These are phyloP conservation scores for Henricia sp. DNA, from an alignment of 53 echinoderm and acorn worm genomes.

Conservation along the genomic window DNA sequence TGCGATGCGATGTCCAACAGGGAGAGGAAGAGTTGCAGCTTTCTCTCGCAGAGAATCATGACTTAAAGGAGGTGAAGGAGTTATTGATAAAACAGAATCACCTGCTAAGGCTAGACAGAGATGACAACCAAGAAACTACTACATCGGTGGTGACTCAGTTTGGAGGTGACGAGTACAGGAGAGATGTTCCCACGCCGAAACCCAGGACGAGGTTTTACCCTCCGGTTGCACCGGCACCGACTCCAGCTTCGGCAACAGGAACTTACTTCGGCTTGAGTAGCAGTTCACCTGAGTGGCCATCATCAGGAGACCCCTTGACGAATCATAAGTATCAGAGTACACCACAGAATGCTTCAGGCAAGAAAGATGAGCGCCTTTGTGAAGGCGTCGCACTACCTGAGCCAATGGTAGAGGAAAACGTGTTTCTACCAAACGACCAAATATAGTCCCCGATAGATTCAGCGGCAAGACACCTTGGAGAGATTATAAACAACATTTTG, in stretches of 20 bases:
- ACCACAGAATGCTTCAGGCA: too few relatives aligned
- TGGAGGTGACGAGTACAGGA: too few relatives aligned
- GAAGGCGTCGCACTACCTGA: not conserved
- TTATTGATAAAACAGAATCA: too few relatives aligned
- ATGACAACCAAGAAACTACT: too few relatives aligned
- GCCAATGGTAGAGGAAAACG: not conserved
- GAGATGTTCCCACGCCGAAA: not conserved
- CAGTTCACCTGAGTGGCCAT: not conserved
- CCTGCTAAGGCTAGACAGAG: too few relatives aligned
- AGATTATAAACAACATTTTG: conserved; percentile 22
- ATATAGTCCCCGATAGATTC: conserved; percentile 38
- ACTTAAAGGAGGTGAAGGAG: too few relatives aligned
- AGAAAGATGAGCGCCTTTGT: not conserved
- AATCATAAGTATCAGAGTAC: not conserved
- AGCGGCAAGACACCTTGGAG: conserved; percentile 25
- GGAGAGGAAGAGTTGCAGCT: too few relatives aligned
- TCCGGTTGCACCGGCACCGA: not conserved
- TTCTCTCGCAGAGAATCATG: too few relatives aligned
- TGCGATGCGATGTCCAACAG: too few relatives aligned
- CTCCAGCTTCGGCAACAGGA: not conserved
- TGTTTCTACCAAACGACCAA: conserved; percentile 19
- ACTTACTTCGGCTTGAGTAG: not conserved
- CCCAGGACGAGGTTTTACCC: not conserved
- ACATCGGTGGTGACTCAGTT: too few relatives aligned
- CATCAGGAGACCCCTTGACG: not conserved